Conservation (phyloP, 2,113 vertebrate species). For the Thalassoma bifasciatum region DNA sequence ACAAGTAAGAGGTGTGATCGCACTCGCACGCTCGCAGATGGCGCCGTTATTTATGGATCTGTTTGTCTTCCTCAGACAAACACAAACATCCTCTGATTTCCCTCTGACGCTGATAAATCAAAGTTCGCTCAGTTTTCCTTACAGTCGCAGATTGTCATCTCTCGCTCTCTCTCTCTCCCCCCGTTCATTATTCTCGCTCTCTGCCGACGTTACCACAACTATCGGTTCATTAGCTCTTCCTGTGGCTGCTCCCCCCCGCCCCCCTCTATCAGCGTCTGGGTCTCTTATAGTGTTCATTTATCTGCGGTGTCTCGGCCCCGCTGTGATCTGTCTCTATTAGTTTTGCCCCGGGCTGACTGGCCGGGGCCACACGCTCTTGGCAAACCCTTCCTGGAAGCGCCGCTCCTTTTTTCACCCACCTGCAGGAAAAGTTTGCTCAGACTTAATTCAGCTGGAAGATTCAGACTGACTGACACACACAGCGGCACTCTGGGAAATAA, state of each 20-base stretch:
- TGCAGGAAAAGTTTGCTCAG: not conserved
- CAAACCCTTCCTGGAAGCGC: constrained; percentile 15
- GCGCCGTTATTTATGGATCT: constrained; percentile 38
- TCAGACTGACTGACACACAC: not conserved
- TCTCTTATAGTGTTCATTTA: constrained; percentile 40
- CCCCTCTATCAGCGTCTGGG: not conserved
- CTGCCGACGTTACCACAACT: not conserved
- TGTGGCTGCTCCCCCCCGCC: not conserved
- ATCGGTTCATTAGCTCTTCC: constrained; percentile 36
- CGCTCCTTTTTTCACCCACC: not conserved
- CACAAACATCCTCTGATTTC: constrained; percentile 29
- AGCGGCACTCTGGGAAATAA: constrained; percentile 26
- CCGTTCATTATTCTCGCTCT: constrained; percentile 16
- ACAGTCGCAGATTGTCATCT: not conserved
- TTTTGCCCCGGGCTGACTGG: constrained; percentile 28
- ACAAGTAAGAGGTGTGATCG: not conserved
- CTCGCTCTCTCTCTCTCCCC: no score
- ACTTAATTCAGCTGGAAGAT: constrained; percentile 22
- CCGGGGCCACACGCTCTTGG: constrained; percentile 21
- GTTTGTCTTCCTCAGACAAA: constrained; percentile 40
- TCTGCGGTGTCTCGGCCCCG: constrained; percentile 16
- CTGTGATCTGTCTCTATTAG: constrained; percentile 42
- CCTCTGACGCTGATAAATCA: constrained; percentile 46
- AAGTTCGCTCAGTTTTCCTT: constrained; percentile 3
- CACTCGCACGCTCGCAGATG: constrained; percentile 22